Evolutionary conservation across 2,888 invertebrate species (phyloP), one percentile per base, ranked within the genome.

Genomic region (Suillia variegata): DNA sequence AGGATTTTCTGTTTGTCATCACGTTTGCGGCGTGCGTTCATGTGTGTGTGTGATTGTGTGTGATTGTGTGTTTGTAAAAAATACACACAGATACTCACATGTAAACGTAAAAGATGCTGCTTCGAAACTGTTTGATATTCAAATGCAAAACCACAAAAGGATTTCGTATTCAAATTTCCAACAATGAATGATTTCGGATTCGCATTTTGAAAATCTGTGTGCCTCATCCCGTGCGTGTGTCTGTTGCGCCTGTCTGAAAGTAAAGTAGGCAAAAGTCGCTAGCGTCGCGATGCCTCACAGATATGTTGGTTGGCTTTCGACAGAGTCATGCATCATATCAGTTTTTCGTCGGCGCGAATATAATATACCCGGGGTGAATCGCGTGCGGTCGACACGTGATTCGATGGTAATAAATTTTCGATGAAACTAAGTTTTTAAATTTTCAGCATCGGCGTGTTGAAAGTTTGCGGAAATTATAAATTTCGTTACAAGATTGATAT

Each of bases 351-450:
- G 52, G 62, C 56, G 60, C 71, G 75, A 72, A 70, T 71, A 69
- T 69, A 71, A 75, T 73, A 70, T 63, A 66, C 59, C 65, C 62
- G 69, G 73, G 73, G 69, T 73, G 73, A 67, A 76, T 71, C 80
- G 80, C 77, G 80, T 80, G n/a, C n/a, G 81, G 80, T 78, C 78
- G 81, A 77, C 82, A 81, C 82, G 81, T 81, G 81, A 81, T 78
- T 77, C 75, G 71, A 68, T 62, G 75, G 66, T 75, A 74, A 79
- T 81, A 81, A 81, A 82, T 81, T 80, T 78, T 70, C 65, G 18
- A 62, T 64, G 68, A 69, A 64, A 67, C 74, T 71, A 73, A 76
- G 69, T 76, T 53, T 73, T 76, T 77, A 79, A 70, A 74, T 78
- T 45, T 75, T 78, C 71, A 70, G 74, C 75, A 75, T 76, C 64